Evolutionary conservation across 2,797 vertebrate genomes (phyloP).

Genomic region (Phoebastria nigripes): DNA sequence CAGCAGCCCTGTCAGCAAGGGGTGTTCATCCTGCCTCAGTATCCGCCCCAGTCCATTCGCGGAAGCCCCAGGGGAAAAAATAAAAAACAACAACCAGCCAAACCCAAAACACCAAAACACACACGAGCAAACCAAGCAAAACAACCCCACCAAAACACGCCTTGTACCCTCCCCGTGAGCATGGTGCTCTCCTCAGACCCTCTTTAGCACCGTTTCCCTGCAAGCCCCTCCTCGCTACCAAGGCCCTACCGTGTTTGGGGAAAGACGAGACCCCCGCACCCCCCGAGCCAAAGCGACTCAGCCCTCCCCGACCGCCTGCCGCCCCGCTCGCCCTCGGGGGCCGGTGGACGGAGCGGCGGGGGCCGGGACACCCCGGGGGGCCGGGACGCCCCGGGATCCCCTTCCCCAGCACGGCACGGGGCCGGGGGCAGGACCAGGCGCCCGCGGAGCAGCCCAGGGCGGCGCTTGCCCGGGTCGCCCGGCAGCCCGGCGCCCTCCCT

Average conservation of each 20-base stretch:
- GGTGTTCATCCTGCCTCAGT: fast-evolving
- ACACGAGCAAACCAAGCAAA: not conserved
- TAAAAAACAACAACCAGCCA: too few species aligned
- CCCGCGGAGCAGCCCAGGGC: not conserved
- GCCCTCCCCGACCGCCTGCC: not conserved
- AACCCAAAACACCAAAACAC: not conserved
- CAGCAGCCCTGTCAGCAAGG: not conserved
- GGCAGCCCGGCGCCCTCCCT: not conserved
- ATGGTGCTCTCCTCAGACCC: fast-evolving
- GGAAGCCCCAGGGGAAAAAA: fast-evolving
- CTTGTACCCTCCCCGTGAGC: fast-evolving
- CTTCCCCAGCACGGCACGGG: not conserved
- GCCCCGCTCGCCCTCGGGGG: not conserved
- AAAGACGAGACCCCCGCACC: not conserved
- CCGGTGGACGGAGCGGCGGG: not conserved
- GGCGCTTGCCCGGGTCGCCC: too few species aligned
- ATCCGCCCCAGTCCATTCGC: fast-evolving
- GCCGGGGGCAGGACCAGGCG: too few species aligned
- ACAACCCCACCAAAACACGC: fast-evolving
- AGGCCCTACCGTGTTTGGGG: fast-evolving
- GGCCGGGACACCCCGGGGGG: not conserved
- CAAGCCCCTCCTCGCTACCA: too few species aligned
- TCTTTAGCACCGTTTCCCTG: fast-evolving
- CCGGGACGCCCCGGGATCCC: not conserved
- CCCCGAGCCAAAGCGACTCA: not conserved